Percentiles rank a stretch among this genome's conserved stretches.
These are phyloP conservation scores for Sarotherodon lohbergeri DNA, from an alignment of 2,113 vertebrate genomes.

Conservation along the genomic window DNA sequence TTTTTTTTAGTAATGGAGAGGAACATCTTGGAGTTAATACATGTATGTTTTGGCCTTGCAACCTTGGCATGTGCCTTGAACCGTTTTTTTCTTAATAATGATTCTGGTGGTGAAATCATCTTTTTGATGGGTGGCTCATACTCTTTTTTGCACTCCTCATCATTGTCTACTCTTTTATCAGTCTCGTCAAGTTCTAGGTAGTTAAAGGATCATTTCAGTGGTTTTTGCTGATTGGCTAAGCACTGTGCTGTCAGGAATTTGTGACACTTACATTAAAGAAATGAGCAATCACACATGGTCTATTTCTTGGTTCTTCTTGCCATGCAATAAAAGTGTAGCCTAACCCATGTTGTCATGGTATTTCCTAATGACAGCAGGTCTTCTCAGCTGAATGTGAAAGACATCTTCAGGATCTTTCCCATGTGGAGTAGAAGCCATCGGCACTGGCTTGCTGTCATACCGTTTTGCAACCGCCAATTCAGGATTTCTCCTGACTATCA, in stretches of 20 bases:
- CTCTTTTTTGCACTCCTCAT: too few species aligned
- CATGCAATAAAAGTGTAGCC: not conserved
- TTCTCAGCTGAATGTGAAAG: not conserved
- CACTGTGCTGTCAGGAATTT: not conserved
- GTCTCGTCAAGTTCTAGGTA: not conserved
- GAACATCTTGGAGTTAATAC: not conserved
- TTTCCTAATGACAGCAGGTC: not conserved
- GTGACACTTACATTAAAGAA: not conserved
- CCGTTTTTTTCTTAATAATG: too few species aligned
- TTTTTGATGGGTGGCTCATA: too few species aligned
- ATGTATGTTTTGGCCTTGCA: not conserved
- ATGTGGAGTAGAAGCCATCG: not conserved
- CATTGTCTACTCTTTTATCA: too few species aligned
- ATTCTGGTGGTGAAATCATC: too few species aligned
- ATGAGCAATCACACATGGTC: not conserved
- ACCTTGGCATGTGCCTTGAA: not conserved
- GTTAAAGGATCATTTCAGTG: not conserved
- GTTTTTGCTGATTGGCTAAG: not conserved
- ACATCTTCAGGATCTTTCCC: not conserved
- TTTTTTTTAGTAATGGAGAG: too few species aligned
- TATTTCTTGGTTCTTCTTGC: not conserved
- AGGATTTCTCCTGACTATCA: not conserved
- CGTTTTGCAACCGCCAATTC: not conserved
- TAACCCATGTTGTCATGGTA: not conserved
- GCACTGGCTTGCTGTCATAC: not conserved